Evolutionary conservation across 2,797 vertebrate genomes (phyloP).

Genomic region (Falco berigora): DNA sequence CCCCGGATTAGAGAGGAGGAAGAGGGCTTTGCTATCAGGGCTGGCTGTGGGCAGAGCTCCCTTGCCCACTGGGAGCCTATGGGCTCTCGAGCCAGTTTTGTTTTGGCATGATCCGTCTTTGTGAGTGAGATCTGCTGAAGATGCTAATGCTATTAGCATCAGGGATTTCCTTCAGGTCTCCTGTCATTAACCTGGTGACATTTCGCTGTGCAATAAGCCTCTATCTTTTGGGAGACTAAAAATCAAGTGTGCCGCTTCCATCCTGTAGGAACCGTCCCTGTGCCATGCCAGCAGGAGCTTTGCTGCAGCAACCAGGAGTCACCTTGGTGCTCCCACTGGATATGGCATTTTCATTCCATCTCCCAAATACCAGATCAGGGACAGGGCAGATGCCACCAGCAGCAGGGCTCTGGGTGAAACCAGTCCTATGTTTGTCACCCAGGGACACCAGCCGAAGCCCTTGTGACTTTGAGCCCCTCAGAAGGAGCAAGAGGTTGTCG

Average conservation of each 20-base stretch:
- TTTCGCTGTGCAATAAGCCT: background rate
- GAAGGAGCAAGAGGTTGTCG: background rate
- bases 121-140: background rate
- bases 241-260: background rate
- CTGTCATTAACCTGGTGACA: background rate
- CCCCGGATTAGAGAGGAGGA: background rate
- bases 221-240: background rate
- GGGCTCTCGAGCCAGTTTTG: background rate
- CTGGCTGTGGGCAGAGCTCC: background rate
- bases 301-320: background rate
- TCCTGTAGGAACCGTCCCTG: background rate
- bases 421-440: background rate
- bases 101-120: background rate
- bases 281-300: background rate
- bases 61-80: background rate
- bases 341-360: background rate
- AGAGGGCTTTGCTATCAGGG: background rate
- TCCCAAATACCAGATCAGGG: background rate
- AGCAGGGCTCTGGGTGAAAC: background rate
- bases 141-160: conserved; percentile 23
- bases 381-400: background rate
- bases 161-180: conserved; percentile 30
- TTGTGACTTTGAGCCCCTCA: background rate
- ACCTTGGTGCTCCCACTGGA: background rate
- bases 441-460: background rate